These are phyloP conservation scores for Solen grandis DNA, from an alignment of 1,140 invertebrate species.

Conservation along the genomic window DNA sequence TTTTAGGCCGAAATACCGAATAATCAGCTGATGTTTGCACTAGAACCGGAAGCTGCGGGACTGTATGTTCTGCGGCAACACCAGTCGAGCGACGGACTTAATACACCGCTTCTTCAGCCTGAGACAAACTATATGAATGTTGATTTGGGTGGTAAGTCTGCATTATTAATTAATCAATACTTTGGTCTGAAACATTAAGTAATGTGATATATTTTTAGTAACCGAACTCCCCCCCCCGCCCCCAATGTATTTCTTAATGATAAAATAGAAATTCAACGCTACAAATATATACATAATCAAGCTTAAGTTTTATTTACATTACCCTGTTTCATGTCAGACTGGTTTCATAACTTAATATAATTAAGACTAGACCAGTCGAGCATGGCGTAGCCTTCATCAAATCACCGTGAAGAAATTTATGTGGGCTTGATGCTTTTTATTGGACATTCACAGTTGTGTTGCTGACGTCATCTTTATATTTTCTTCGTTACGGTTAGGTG, in stretches of 20 bases:
- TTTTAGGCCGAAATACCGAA: conserved; percentile 24
- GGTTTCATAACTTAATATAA: no score
- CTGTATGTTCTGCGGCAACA: not conserved
- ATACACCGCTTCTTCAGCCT: not conserved
- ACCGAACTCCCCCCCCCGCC: no score
- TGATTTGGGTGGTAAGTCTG: conserved; percentile 30
- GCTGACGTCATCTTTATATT: not conserved
- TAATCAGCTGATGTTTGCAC: conserved; percentile 19
- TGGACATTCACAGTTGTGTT: not conserved
- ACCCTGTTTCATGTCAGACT: no score
- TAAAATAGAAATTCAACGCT: no score
- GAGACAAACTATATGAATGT: conserved; percentile 31
- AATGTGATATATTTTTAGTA: no score
- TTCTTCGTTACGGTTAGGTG: not conserved
- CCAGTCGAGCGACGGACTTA: not conserved
- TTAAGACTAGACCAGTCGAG: no score
- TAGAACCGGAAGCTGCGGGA: conserved; percentile 24
- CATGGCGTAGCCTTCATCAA: no score
- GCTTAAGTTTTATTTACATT: no score
- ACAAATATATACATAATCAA: no score
- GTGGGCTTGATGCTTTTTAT: not conserved
- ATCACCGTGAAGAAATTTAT: no score
- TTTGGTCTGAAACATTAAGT: no score
- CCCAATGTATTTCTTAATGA: no score
- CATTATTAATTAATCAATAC: not conserved